These are phyloP conservation scores for Sebastes kiyomatsui DNA, from an alignment of 2,797 vertebrate genomes.

Conservation along the genomic window DNA sequence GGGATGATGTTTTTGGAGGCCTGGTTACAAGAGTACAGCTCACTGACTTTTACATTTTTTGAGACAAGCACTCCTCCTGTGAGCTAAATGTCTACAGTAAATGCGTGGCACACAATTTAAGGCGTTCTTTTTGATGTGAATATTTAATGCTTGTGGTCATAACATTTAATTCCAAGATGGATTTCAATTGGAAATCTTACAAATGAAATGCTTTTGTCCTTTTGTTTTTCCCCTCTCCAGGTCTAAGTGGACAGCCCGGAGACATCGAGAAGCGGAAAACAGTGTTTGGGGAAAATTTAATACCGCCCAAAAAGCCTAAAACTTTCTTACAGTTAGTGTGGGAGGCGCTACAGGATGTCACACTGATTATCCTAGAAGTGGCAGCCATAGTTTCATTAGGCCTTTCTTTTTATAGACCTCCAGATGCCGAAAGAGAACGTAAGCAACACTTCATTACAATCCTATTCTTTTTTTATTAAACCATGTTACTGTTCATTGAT, in stretches of 20 bases:
- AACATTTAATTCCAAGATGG: no score
- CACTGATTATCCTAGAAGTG: slow-evolving; percentile 99
- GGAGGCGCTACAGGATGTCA: slow-evolving; percentile 99
- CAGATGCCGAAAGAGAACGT: slow-evolving; percentile 90
- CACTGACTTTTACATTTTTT: slow-evolving; percentile 18
- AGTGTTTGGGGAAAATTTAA: slow-evolving; percentile 96
- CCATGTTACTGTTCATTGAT: neutral
- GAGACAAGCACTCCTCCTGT: slow-evolving; percentile 1
- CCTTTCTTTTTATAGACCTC: slow-evolving; percentile 99
- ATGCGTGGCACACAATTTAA: neutral
- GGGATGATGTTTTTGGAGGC: slow-evolving; percentile 15
- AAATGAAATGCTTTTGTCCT: slow-evolving; percentile 6
- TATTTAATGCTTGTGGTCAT: neutral
- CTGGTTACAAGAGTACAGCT: slow-evolving; percentile 26
- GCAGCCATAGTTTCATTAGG: slow-evolving; percentile 99
- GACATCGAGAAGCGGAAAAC: slow-evolving; percentile 97
- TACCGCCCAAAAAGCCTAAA: slow-evolving; percentile 99
- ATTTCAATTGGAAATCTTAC: neutral
- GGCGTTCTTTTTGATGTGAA: neutral
- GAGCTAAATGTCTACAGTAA: neutral
- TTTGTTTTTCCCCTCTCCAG: slow-evolving; percentile 70
- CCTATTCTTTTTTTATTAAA: neutral
- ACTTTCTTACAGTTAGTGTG: slow-evolving; percentile 99
- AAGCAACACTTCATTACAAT: slow-evolving; percentile 76
- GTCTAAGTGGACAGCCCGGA: slow-evolving; percentile 94